These are phyloP conservation scores for Tachina fera DNA, from an alignment of 2,888 invertebrate species.

Conservation along the genomic window DNA sequence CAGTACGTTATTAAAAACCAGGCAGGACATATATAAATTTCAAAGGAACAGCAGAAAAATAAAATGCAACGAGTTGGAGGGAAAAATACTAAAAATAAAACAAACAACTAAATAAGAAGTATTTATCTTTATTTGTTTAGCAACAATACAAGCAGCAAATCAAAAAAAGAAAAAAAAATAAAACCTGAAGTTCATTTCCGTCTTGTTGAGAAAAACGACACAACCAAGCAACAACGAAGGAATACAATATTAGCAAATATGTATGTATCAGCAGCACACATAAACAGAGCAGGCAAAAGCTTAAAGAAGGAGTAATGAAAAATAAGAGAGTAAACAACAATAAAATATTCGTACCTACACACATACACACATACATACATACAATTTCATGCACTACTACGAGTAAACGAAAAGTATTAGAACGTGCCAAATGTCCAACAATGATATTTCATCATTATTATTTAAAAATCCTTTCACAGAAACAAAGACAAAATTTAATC, in stretches of 20 bases:
- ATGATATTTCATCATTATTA: conserved; percentile 69
- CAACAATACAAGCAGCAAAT: conserved; percentile 42
- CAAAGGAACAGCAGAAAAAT: background rate
- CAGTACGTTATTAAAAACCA: background rate
- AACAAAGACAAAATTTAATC: conserved; percentile 55
- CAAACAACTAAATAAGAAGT: conserved; percentile 61
- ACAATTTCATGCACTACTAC: background rate
- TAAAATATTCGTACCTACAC: conserved; percentile 28
- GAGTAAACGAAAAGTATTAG: conserved; percentile 18
- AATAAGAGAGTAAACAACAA: conserved; percentile 34
- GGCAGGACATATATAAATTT: conserved; percentile 2
- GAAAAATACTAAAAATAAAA: conserved; percentile 36
- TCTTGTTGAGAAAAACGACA: conserved; percentile 41
- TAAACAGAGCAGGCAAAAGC: conserved; percentile 20
- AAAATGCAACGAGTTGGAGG: background rate
- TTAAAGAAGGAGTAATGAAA: conserved; percentile 7
- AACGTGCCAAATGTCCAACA: conserved; percentile 70
- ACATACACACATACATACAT: background rate
- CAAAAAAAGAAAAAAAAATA: background rate
- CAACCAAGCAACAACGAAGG: conserved; percentile 26
- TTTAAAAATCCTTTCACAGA: conserved; percentile 51
- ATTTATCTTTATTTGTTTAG: conserved; percentile 71
- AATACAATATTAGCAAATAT: conserved; percentile 60
- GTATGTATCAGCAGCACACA: conserved; percentile 36
- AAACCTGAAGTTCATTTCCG: conserved; percentile 65